Evolutionary conservation across 2,113 vertebrate species (phyloP).

Genomic region (Halichoeres trimaculatus): DNA sequence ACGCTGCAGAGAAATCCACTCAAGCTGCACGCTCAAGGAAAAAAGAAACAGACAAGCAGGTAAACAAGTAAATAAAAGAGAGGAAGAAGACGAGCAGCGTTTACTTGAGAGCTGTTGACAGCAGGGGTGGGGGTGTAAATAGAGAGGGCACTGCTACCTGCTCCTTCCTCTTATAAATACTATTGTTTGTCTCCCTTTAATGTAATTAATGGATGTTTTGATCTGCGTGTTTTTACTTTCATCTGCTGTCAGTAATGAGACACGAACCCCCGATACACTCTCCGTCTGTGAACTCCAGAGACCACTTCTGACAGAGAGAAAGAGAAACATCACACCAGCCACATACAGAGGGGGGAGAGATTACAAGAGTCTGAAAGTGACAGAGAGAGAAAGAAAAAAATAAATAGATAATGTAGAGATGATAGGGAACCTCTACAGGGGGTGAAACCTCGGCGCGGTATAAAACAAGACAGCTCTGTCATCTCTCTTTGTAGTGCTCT

Average conservation of each 20-base stretch:
- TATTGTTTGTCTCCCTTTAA: constrained; percentile 74
- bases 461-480: constrained; percentile 69
- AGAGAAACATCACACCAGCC: constrained; percentile 65
- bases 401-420: constrained; percentile 62
- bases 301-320: constrained; percentile 63
- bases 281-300: constrained; percentile 65
- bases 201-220: constrained; percentile 78
- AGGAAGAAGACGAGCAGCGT: constrained; percentile 11
- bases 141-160: constrained; percentile 56
- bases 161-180: constrained; percentile 67
- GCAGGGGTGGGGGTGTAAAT: constrained; percentile 50
- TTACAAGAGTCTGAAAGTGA: constrained; percentile 24
- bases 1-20: constrained; percentile 19
- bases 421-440: constrained; percentile 62
- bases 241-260: constrained; percentile 73
- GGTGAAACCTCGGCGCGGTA: constrained; percentile 63
- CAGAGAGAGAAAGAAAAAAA: constrained; percentile 51
- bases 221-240: constrained; percentile 70
- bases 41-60: constrained; percentile 24
- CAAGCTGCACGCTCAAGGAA: background rate
- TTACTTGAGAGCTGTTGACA: constrained; percentile 50
- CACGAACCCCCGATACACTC: constrained; percentile 57
- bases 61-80: constrained; percentile 48
- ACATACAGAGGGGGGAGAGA: constrained; percentile 2
- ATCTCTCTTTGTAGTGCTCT: constrained; percentile 32